Evolutionary conservation across 2,797 vertebrate species (phyloP).

Genomic region (Synaphobranchus kaupii): DNA sequence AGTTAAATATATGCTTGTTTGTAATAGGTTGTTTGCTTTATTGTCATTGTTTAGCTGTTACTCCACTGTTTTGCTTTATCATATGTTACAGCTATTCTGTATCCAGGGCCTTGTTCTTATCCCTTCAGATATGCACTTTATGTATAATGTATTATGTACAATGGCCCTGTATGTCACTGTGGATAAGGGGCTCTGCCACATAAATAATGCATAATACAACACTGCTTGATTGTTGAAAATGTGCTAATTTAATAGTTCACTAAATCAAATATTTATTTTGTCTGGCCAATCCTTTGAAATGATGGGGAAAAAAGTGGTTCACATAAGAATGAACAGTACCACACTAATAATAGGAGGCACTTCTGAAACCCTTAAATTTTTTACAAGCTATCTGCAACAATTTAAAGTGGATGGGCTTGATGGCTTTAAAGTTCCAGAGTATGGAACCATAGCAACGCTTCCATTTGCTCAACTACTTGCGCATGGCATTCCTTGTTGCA

Average conservation of each 20-base stretch:
- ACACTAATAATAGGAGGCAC: not conserved
- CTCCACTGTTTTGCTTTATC: not conserved
- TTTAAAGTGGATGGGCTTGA: not conserved
- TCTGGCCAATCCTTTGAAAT: not conserved
- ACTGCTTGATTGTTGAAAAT: not conserved
- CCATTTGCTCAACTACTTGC: not conserved
- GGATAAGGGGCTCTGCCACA: not conserved
- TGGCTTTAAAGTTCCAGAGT: not conserved
- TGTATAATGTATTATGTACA: not conserved
- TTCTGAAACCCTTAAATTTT: not conserved
- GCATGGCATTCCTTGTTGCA: not conserved
- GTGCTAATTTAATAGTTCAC: not conserved
- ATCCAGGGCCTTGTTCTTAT: not conserved
- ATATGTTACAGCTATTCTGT: not conserved
- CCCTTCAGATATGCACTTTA: not conserved
- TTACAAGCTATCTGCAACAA: not conserved
- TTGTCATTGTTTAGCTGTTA: not conserved
- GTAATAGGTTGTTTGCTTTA: not conserved
- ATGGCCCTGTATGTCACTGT: not conserved
- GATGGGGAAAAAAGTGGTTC: not conserved
- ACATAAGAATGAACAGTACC: not conserved
- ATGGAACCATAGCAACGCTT: not conserved
- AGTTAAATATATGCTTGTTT: not conserved
- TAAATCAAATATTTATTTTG: not conserved
- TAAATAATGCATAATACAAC: not conserved